Conservation (phyloP, 2,797 vertebrate genomes). For the Sus cebifrons region DNA sequence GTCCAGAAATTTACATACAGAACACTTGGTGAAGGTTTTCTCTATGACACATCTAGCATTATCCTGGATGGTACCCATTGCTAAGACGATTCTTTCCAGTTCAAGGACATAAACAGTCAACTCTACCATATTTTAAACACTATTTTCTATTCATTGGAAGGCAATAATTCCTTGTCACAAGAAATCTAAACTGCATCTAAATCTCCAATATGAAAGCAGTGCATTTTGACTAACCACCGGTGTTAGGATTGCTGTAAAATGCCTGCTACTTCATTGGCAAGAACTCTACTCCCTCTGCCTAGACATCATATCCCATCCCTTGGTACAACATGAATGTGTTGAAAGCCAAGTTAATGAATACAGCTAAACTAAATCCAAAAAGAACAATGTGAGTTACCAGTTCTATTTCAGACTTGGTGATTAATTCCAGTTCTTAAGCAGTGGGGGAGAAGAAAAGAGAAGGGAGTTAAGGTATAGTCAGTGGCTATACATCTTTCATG, state of each 20-base stretch:
- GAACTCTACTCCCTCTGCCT: not conserved
- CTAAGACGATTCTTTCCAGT: constrained; percentile 23
- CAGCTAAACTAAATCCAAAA: not conserved
- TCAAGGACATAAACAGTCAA: not conserved
- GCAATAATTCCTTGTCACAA: constrained; percentile 31
- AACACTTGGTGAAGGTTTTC: constrained; percentile 29
- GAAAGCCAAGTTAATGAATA: constrained; percentile 20
- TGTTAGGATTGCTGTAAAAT: not conserved
- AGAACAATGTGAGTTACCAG: not conserved
- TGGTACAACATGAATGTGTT: not conserved
- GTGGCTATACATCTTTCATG: not conserved
- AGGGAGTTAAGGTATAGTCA: not conserved
- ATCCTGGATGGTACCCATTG: not conserved
- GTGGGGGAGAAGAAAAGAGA: not conserved
- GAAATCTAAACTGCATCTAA: constrained; percentile 34
- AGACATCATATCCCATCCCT: not conserved
- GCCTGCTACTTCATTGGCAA: not conserved
- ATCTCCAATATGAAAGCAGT: not conserved
- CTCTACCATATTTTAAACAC: not conserved
- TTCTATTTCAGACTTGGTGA: not conserved
- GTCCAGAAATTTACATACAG: not conserved
- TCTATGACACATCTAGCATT: not conserved
- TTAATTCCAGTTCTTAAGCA: not conserved
- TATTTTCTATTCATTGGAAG: not conserved
- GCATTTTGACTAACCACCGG: not conserved